A percentile compares a stretch with the other conserved stretches of the same genome.
phyloP scores from a whole-genome alignment of 2,797 vertebrate genomes.

The Sciurus carolinensis region DNA sequence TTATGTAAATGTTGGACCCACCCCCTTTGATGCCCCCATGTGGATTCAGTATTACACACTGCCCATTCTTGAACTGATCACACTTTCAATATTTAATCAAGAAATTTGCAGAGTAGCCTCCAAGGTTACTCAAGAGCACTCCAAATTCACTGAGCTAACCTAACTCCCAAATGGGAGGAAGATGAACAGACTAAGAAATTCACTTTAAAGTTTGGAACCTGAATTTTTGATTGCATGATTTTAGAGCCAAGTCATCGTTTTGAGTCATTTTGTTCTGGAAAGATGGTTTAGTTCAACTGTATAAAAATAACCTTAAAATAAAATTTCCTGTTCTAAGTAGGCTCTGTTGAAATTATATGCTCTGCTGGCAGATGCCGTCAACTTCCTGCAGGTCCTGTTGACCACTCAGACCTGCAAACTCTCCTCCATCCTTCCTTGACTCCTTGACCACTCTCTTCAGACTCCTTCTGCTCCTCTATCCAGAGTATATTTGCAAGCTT shows the following conservation, averaged over 20 bases:
- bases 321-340: background rate
- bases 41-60: background rate
- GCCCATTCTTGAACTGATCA: conserved; percentile 33
- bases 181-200: background rate
- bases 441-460: background rate
- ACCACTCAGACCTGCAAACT: background rate
- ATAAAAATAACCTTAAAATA: conserved; percentile 49
- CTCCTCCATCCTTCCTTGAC: background rate
- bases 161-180: conserved; percentile 51
- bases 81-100: conserved; percentile 66
- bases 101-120: conserved; percentile 33
- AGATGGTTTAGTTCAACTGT: conserved; percentile 55
- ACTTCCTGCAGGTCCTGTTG: background rate
- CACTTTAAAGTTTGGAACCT: conserved; percentile 49
- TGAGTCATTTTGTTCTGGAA: conserved; percentile 16
- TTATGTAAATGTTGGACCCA: background rate
- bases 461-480: background rate
- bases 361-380: background rate
- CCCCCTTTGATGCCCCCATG: background rate
- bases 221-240: background rate
- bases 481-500: background rate
- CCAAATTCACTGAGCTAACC: conserved; percentile 38
- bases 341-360: background rate
- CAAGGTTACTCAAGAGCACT: conserved; percentile 51
- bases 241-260: conserved; percentile 66